Evolutionary conservation across 2,113 vertebrate genomes (phyloP), one percentile per base, ranked within the genome.

Genomic region (Leucopsar rothschildi): DNA sequence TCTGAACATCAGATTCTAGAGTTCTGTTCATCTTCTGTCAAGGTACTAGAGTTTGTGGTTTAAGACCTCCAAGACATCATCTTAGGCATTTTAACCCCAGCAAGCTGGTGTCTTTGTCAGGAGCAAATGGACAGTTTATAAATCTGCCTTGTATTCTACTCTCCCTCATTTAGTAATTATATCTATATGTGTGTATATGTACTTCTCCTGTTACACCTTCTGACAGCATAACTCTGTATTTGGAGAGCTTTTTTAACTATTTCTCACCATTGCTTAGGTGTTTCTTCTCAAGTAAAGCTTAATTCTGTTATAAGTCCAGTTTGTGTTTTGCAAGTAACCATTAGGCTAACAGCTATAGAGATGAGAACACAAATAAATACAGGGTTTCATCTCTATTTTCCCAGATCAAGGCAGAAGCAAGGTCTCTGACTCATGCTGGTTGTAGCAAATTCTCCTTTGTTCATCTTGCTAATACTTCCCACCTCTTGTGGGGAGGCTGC

Each of bases 351-450:
- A 92, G 39, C 69, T 86, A 14, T 81, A 56, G 68, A 83, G 76
- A 86, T 88, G 60, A 88, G 72, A 92, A 59, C 37, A 60, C 55
- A 88, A 76, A 69, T 80, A 72, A 92, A 88, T 60, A 70, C 28
- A 83, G 35, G 24, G n/a, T 94, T 94, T 96, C 44, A 79, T 86
- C 60, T 90, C 53, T 61, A 2, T 92, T 90, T 61, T 88, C 88
- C 70, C 65, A 88, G 72, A 88, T 95, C 47, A 90, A 94, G 79
- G 82, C 72, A 88, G 75, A 90, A 80, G 40, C 64, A 83, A 77
- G 52, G 60, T 81, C 47, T 90, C 39, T 88, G 82, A 93, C 64
- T 95, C 88, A 84, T 12, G 28, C 64, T 78, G 37, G 68, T 71
- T 83, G 28, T 56, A 81, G 52, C 71, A 90, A 93, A 63, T 90